Evolutionary conservation across 2,113 vertebrate species (phyloP).

Genomic region (Oryctolagus cuniculus): mOryCun1.1 NC_091453.1:78029001-78029500

Average conservation of each 20-base stretch:
- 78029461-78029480: too few relatives aligned
- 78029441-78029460: too few relatives aligned
- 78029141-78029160: background rate
- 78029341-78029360: background rate
- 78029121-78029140: slow-evolving; percentile 41
- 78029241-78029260: background rate
- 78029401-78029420: too few relatives aligned
- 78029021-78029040: background rate
- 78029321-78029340: background rate
- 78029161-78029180: background rate
- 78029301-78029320: slow-evolving; percentile 13
- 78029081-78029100: background rate
- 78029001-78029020: background rate
- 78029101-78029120: slow-evolving; percentile 10
- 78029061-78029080: background rate
- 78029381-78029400: too few relatives aligned
- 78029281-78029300: slow-evolving; percentile 48
- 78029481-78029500: too few relatives aligned
- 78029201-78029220: background rate
- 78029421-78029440: too few relatives aligned
- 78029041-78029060: background rate
- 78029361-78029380: too few relatives aligned
- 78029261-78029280: background rate
- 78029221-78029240: background rate
- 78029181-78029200: background rate